phyloP scores from a whole-genome alignment of 2,888 invertebrate species.

The Leptinotarsa juncta region DNA sequence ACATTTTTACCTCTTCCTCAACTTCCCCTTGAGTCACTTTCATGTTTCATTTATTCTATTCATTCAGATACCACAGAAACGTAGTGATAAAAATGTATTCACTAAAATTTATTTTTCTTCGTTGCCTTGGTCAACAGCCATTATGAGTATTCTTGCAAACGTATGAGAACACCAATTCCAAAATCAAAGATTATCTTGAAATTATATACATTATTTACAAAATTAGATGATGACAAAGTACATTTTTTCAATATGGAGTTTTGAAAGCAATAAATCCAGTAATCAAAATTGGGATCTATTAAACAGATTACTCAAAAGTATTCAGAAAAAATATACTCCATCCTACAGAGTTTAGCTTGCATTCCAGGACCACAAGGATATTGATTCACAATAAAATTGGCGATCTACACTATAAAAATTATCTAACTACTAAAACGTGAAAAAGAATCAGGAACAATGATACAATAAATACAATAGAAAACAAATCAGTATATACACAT shows the following conservation, averaged over 20 bases:
- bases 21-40: too few species aligned
- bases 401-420: slow-evolving; percentile 27
- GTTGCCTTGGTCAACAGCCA: too few species aligned
- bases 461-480: slow-evolving; percentile 64
- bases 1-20: too few species aligned
- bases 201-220: slow-evolving; percentile 40
- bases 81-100: too few species aligned
- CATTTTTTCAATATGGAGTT: slow-evolving; percentile 23
- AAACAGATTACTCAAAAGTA: background rate
- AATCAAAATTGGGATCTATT: slow-evolving; percentile 3
- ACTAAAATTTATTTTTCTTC: too few species aligned
- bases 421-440: slow-evolving; percentile 47
- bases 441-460: slow-evolving; percentile 65
- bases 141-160: slow-evolving; percentile 17
- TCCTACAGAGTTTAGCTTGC: background rate
- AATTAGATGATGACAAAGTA: slow-evolving; percentile 14
- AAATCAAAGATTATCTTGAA: slow-evolving; percentile 51
- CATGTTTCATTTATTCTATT: too few species aligned
- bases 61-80: too few species aligned
- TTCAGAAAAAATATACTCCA: slow-evolving; percentile 13
- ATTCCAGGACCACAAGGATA: background rate
- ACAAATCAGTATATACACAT: slow-evolving; percentile 60
- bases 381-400: slow-evolving; percentile 15
- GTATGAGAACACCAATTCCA: slow-evolving; percentile 30
- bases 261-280: slow-evolving; percentile 18